Conservation (phyloP, 2,113 vertebrate species). For the Lagopus leucura region DNA sequence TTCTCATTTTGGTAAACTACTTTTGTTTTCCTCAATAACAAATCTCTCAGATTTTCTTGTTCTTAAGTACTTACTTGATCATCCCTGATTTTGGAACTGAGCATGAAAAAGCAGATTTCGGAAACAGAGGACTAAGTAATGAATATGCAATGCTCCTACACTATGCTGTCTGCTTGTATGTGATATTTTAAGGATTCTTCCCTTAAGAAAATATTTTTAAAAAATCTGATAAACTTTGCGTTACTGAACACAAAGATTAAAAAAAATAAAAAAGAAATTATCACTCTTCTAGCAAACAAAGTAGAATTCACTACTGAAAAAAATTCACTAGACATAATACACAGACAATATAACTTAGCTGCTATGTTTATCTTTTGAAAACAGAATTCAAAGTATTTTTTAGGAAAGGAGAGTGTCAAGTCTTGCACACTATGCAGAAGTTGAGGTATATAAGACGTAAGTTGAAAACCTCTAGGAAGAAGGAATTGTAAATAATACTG, state of each 20-base stretch:
- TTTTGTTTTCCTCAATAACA: neutral
- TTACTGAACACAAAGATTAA: neutral
- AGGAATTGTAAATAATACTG: neutral
- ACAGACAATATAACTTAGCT: neutral
- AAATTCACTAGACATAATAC: neutral
- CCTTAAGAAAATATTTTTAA: neutral
- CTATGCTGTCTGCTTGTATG: neutral
- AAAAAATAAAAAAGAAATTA: neutral
- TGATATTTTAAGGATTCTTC: neutral
- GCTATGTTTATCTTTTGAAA: neutral
- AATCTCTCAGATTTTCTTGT: neutral
- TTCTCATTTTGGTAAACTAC: rapidly evolving
- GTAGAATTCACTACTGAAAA: neutral
- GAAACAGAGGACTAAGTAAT: neutral
- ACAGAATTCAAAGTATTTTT: neutral
- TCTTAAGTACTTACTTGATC: neutral
- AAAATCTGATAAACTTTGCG: neutral
- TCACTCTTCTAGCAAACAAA: neutral
- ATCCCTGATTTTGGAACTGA: neutral
- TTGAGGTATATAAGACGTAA: neutral
- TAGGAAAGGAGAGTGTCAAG: neutral
- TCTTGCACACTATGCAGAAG: neutral
- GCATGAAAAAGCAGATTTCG: neutral
- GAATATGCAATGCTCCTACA: neutral
- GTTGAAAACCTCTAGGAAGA: neutral